Base-by-base conservation (phyloP, 2,888 invertebrate genomes). In the Flexamia atlantica region DNA sequence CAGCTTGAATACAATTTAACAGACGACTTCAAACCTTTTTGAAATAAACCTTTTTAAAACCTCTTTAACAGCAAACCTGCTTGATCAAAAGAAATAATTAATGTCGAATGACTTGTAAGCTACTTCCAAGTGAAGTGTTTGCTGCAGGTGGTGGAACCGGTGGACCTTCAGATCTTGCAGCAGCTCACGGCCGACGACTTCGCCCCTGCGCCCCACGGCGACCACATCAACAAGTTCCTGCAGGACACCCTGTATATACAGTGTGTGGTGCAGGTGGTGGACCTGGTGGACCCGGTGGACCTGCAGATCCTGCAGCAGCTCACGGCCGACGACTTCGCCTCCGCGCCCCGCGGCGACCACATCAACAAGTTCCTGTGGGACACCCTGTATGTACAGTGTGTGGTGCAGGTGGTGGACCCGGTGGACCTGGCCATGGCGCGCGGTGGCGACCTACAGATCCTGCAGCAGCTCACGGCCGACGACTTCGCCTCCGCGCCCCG, bases 141-240 rank as follows among this genome's bases (percentile, higher is more conserved):
- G 36, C 9, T 23, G 1, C 14, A 64, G 64, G 64, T 64, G 14
- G 64, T 87, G 84, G 87, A 88, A 84, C 95, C 96, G 0, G 95
- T 96, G 4, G 96, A 96, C 88, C 90, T 95, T 9, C 92, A 93
- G 14, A 94, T 96, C 92, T 90, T 97, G 80, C 95, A 96, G 91
- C 93, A 93, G 20, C 87, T 91, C 42, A 95, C 95, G 0, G 90
- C 91, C 23, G 92, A 92, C 84, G 94, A 94, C 0, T 84, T 81
- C 20, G 53, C 79, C 20, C 42, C 81, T 0, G 12, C 42, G 0
- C 57, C 81, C 9, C 5, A 17, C 28, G 74, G 81, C 10, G 40
- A 72, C 25, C 70, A 80, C 30, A 70, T 83, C 32, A 80, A 85
- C 9, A 90, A 91, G n/a, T 94, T 96, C 72, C 90, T 96, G 25